Evolutionary conservation across 2,797 vertebrate species (phyloP), one percentile per base, ranked within the genome.

Genomic region (Buphagus erythrorhynchus): DNA sequence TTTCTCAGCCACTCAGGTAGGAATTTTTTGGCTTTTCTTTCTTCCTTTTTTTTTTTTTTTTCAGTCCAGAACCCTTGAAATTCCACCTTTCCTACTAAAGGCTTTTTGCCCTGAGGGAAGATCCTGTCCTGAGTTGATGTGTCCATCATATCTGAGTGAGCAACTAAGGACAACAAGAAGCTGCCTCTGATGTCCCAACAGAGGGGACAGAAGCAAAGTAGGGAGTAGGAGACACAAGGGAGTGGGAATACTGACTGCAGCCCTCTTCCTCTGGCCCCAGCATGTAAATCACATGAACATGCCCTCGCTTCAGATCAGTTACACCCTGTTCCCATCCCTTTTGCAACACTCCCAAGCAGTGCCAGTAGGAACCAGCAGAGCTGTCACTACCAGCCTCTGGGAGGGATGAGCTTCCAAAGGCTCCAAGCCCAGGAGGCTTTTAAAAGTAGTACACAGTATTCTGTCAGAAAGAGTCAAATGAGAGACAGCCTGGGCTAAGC

Each of bases 401-500:
- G 31, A 83, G 40, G 62, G 54, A 89, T 8, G 15, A 12, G 77
- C 29, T 58, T 84, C 86, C 42, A 42, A 82, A 45, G 35, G 54
- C 87, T 75, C 57, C 35, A 40, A 65, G 81, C 72, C 78, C 0
- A 0, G 51, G 25, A 88, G 92, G 80, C 26, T 90, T 96, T 69
- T 24, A 61, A 42, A 84, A 94, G 88, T 14, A 95, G 86, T 65
- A 89, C 90, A 67, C 13, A 48, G 49, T 17, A 59, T 71, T 79
- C 80, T 89, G 91, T 80, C 92, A 88, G 24, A 87, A 68, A 62
- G n/a, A 91, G 68, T 86, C 76, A 88, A 72, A 17, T 3, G 36
- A 93, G 86, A 95, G 25, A 43, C 52, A 69, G 92, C 3, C 77
- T 46, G 36, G 52, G 40, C 81, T 58, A n/a, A 66, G 65, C 49